These are phyloP conservation scores for Axea sp. DNA, from an alignment of 2,888 invertebrate species.

Conservation along the genomic window DNA sequence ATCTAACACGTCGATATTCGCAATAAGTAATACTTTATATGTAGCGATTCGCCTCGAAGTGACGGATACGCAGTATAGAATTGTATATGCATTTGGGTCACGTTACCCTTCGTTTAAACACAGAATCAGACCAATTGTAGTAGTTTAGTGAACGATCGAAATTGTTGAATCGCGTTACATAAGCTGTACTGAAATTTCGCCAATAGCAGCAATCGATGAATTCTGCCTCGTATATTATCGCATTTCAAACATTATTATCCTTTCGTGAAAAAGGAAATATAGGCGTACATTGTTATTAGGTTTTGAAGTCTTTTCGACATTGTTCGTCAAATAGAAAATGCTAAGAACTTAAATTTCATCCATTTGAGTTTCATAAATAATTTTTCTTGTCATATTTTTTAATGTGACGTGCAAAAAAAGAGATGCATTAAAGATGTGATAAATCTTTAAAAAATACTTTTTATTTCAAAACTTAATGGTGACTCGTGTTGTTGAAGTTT, in stretches of 20 bases:
- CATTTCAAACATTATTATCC: background rate
- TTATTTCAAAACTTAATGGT: no score
- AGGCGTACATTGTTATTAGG: no score
- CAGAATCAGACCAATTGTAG: slow-evolving; percentile 28
- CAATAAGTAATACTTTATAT: slow-evolving; percentile 32
- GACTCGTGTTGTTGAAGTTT: no score
- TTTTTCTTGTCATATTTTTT: no score
- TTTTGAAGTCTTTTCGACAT: no score
- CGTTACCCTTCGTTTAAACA: slow-evolving; percentile 30
- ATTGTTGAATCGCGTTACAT: slow-evolving; percentile 21
- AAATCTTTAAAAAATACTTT: no score
- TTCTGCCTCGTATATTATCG: background rate
- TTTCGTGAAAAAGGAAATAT: no score
- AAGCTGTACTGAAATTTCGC: slow-evolving; percentile 26
- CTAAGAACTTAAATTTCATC: no score
- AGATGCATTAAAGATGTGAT: no score
- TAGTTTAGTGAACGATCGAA: slow-evolving; percentile 9
- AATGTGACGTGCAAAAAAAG: no score
- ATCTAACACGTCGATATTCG: slow-evolving; percentile 17
- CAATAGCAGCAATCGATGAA: background rate
- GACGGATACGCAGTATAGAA: slow-evolving; percentile 24
- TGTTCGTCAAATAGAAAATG: no score
- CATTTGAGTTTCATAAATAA: no score
- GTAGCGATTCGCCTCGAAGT: slow-evolving; percentile 20
- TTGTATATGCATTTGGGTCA: slow-evolving; percentile 44